Percentiles rank a stretch among this genome's conserved stretches.
phyloP scores from a whole-genome alignment of 2,797 vertebrate genomes.

The Varecia variegata region DNA sequence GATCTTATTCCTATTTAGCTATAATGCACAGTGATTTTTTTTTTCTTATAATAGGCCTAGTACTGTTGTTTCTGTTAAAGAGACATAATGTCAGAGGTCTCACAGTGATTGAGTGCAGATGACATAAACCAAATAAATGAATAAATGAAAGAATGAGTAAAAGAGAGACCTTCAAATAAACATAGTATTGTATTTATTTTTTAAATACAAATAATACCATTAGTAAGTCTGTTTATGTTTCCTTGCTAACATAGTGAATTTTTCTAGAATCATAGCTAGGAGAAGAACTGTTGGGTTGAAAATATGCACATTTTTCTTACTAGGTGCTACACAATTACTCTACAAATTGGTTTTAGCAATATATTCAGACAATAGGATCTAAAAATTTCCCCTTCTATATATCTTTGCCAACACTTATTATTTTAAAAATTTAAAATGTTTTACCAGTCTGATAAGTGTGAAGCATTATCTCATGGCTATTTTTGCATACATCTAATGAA shows the following conservation, averaged over 20 bases:
- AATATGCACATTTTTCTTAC: background rate
- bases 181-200: background rate
- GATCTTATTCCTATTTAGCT: slow-evolving; percentile 37
- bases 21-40: slow-evolving; percentile 88
- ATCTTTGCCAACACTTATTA: background rate
- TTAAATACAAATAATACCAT: background rate
- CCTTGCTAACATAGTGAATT: background rate
- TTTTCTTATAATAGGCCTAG: slow-evolving; percentile 85
- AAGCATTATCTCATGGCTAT: background rate
- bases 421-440: background rate
- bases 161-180: background rate
- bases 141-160: background rate
- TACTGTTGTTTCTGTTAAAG: slow-evolving; percentile 87
- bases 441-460: background rate
- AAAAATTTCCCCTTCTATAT: background rate
- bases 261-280: background rate
- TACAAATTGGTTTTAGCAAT: background rate
- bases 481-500: background rate
- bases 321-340: background rate
- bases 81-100: slow-evolving; percentile 93
- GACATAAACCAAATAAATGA: slow-evolving; percentile 74
- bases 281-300: background rate
- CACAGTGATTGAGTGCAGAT: slow-evolving; percentile 87
- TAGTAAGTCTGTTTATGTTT: background rate
- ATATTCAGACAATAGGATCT: background rate